A percentile compares a stretch with the other conserved stretches of the same genome.
Evolutionary conservation across 2,888 invertebrate genomes (phyloP).

Genomic region (Tinea trinotella): DNA sequence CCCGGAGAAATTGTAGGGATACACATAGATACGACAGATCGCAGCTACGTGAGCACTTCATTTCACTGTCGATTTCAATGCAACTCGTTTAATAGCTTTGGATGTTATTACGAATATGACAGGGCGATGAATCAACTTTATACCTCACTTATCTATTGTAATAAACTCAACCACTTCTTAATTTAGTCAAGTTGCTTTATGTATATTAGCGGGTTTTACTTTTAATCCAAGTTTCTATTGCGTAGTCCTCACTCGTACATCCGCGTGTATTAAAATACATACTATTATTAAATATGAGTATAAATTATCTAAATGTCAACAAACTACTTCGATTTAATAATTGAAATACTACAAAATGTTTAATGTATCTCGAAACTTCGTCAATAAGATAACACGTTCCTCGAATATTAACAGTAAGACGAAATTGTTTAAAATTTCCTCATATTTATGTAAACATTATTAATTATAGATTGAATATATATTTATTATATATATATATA

Average conservation of each 20-base stretch:
- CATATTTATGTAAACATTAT: not conserved
- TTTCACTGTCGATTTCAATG: constrained; percentile 4
- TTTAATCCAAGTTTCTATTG: not conserved
- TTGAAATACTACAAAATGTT: not conserved
- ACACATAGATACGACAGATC: not conserved
- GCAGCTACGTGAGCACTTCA: not conserved
- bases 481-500: no score
- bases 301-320: constrained; percentile 7
- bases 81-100: not conserved
- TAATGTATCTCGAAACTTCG: not conserved
- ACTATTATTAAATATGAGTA: not conserved
- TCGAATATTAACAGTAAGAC: not conserved
- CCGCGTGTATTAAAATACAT: not conserved
- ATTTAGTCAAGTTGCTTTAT: not conserved
- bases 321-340: not conserved
- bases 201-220: not conserved
- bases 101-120: no score
- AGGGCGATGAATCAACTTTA: no score
- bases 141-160: no score
- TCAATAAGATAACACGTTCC: constrained; percentile 6
- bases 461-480: not conserved
- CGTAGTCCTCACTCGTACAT: not conserved
- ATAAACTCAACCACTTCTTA: no score
- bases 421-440: not conserved
- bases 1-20: constrained; percentile 9